Evolutionary conservation across 2,797 vertebrate species (phyloP), one percentile per base, ranked within the genome.

Genomic region (Momotus momota): DNA sequence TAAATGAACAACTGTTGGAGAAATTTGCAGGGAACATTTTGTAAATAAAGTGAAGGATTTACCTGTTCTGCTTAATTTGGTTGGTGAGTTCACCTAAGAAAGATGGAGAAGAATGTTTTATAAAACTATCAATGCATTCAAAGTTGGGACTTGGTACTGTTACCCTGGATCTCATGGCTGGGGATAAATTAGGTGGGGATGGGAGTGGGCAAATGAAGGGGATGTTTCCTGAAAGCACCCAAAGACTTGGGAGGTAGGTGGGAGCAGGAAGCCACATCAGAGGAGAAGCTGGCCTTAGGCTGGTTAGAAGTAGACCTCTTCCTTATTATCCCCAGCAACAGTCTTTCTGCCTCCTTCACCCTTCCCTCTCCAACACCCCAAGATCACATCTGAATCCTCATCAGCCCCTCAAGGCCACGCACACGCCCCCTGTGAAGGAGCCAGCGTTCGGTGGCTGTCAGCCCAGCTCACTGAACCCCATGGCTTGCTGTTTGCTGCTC

Each of bases 381-480:
- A 35, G 43, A 62, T 16, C 43, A 48, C 52, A 22, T 8, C n/a
- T 1, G 1, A 51, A 71, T 18, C 26, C 58, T 57, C 35, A 40
- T 7, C 40, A 70, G 60, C 64, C 80, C 46, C 61, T 78, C 40
- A 33, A 45, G 61, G 51, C 31, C 54, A 43, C 1, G 3, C 23
- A 13, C 16, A 13, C 0, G 0, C 9, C n/a, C 26, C 0, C 0
- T 10, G 7, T 26, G 16, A 52, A 77, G 65, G 49, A 52, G 65
- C 35, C 45, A 23, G 45, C 0, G 1, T 17, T 23, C 0, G 2
- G 46, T 3, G 8, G 21, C 45, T 15, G 1, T 11, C 61, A 48
- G 70, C 57, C 33, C 1, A 0, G 48, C 29, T 33, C 40, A 1
- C 49, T 31, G 69, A 48, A 17, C n/a, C 8, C 54, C 43, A 16